Conservation (phyloP, 2,888 invertebrate genomes). For the Panorpa germanica region DNA sequence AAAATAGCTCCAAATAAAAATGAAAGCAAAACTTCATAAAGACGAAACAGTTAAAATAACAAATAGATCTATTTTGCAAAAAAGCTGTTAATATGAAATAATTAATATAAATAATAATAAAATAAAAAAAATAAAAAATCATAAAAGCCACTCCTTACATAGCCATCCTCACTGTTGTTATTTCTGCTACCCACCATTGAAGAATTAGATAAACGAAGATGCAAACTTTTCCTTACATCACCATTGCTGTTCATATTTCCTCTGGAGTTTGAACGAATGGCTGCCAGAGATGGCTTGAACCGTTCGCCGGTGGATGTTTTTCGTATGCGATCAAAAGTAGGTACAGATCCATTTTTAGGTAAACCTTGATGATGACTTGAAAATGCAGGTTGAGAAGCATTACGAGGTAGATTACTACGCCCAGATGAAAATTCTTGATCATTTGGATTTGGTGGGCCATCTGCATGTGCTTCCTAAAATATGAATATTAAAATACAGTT, state of each 20-base stretch:
- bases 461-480: too few species aligned
- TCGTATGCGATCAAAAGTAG: conserved; percentile 70
- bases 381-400: conserved; percentile 77
- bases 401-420: conserved; percentile 44
- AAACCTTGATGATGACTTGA: conserved; percentile 49
- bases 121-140: conserved; percentile 1
- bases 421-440: conserved; percentile 18
- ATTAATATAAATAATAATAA: not conserved
- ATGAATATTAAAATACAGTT: too few species aligned
- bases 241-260: conserved; percentile 57
- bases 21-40: not conserved
- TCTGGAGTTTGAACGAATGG: conserved; percentile 60
- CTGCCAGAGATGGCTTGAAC: conserved; percentile 66
- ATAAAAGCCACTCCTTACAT: conserved; percentile 21
- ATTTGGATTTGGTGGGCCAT: conserved; percentile 11
- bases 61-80: conserved; percentile 3
- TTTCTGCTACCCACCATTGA: conserved; percentile 36
- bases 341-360: conserved; percentile 81
- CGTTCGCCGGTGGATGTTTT: conserved; percentile 70
- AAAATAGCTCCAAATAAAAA: conserved; percentile 6
- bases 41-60: conserved; percentile 2
- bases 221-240: conserved; percentile 43
- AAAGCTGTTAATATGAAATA: conserved; percentile 1
- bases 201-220: conserved; percentile 32
- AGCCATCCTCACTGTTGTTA: conserved; percentile 30